Base-by-base conservation (phyloP, 2,797 vertebrate genomes). In the Pogoniulus pusillus region DNA sequence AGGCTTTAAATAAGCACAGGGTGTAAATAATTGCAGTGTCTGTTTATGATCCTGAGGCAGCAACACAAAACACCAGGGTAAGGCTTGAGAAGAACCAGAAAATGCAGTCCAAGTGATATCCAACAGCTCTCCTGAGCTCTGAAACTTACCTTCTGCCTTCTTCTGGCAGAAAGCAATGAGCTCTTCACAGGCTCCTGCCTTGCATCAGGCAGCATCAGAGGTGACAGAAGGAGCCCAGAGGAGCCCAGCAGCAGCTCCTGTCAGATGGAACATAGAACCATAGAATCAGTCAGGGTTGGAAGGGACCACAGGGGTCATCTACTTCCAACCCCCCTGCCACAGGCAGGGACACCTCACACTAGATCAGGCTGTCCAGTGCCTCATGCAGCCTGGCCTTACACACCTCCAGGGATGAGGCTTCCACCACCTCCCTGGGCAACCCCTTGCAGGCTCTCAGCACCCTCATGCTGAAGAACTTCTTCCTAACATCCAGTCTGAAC, bases 11-110 rank as follows among this genome's bases (percentile, higher is more conserved):
- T 65, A 72, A 88, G 63, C 6, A 27, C 37, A 26, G 11, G 39
- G 53, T 58, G 57, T 70, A 84, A 94, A 84, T 87, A 82, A 77
- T 49, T 43, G 49, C 72, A 26, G 26, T 2, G 2, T 32, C 58
- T 85, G 80, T 85, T 94, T 77, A 89, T 18, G 30, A n/a, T 53
- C 66, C 76, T 37, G 35, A 79, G 81, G 84, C 83, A 88, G 84
- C 17, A 59, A 82, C 27, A 75, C 34, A 70, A 57, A 81, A 55
- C 3, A 13, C 6, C 29, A 49, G 51, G 74, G 34, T 16, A 74
- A 43, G 27, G 15, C 47, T 69, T 72, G 81, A 90, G 55, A 86
- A 83, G 63, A 86, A 69, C 26, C 45, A 93, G 92, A 69, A 82
- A 85, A 62, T 70, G 51, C 70, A 51, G 7, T 20, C 49, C 20